Percentiles rank a stretch among this genome's conserved stretches.
phyloP scores from a whole-genome alignment of 2,113 vertebrate genomes.

The Syrmaticus mikado region DNA sequence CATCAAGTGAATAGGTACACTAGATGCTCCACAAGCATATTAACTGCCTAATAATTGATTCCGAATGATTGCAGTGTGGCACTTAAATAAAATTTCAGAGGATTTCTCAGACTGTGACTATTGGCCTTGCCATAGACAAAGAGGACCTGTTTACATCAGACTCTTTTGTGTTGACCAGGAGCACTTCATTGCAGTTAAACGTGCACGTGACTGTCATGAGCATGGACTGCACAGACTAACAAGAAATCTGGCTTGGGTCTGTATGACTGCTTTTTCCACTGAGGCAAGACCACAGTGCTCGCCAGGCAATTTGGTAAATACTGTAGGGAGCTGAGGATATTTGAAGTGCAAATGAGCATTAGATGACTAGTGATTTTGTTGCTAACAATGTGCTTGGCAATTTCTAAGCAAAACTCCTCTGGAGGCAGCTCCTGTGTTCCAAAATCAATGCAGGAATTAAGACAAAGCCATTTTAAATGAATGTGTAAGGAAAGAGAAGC shows the following conservation, averaged over 20 bases:
- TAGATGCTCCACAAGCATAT: neutral
- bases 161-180: neutral
- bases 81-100: conserved; percentile 28
- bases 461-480: neutral
- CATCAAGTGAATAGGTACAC: neutral
- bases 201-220: rapidly evolving
- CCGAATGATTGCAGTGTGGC: conserved; percentile 6
- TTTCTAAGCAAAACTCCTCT: neutral
- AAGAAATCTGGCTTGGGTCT: neutral
- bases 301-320: neutral
- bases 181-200: neutral
- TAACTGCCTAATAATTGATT: neutral
- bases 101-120: conserved; percentile 11
- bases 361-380: neutral
- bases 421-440: neutral
- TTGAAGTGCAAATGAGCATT: neutral
- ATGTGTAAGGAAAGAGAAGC: neutral
- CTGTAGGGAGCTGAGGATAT: neutral
- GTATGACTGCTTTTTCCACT: neutral
- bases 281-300: neutral
- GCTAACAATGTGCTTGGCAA: neutral
- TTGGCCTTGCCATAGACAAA: neutral
- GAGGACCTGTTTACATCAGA: neutral
- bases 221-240: neutral
- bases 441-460: neutral